Percentiles rank a stretch among this genome's conserved stretches.
These are phyloP conservation scores for Drosophila tristis DNA, from an alignment of 1,140 invertebrate genomes.

Conservation along the genomic window DNA sequence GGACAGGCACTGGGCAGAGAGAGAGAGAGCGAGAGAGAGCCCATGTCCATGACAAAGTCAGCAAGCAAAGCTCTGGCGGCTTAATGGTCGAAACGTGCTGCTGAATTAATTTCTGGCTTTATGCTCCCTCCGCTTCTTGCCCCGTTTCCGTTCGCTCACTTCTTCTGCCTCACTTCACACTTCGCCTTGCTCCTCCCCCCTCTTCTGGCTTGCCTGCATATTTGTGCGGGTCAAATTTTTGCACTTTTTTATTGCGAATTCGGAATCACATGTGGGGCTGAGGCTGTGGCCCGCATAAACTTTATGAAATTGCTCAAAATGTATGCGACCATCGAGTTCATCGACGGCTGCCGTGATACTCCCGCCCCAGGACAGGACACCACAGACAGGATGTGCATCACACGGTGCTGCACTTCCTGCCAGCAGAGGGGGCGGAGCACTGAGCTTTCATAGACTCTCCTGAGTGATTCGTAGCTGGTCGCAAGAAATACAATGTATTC, in stretches of 20 bases:
- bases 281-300: conserved; percentile 18
- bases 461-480: too few species aligned
- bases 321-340: conserved; percentile 16
- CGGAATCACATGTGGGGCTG: conserved; percentile 16
- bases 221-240: conserved; percentile 53
- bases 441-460: too few species aligned
- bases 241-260: conserved; percentile 43
- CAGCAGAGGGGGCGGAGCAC: too few species aligned
- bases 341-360: not conserved
- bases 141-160: conserved; percentile 8
- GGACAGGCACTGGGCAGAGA: too few species aligned
- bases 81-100: conserved; percentile 79
- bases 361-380: too few species aligned
- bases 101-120: conserved; percentile 80
- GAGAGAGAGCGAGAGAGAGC: too few species aligned
- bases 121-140: conserved; percentile 55
- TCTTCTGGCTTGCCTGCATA: conserved; percentile 11
- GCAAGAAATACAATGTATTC: conserved; percentile 15
- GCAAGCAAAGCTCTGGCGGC: conserved; percentile 77
- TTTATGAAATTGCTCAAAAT: conserved; percentile 30
- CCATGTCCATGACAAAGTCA: conserved; percentile 65
- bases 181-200: not conserved
- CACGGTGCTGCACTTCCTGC: too few species aligned
- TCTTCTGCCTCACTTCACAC: not conserved
- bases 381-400: not conserved